Conservation (phyloP, 2,888 invertebrate genomes). For the Protonemura montana region DNA sequence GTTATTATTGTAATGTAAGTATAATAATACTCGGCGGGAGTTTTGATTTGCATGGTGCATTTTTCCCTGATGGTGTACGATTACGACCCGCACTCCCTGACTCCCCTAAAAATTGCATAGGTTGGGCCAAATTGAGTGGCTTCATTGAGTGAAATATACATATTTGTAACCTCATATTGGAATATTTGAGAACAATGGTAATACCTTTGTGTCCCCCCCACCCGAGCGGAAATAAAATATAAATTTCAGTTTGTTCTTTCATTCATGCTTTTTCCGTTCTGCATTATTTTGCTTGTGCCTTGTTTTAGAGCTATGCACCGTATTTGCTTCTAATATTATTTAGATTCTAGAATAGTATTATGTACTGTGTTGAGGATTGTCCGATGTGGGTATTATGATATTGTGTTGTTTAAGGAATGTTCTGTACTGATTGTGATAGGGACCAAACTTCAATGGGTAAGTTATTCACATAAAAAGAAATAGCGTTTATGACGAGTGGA, state of each 20-base stretch:
- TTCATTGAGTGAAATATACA: neutral
- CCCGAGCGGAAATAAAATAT: too few species aligned
- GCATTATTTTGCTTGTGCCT: constrained; percentile 21
- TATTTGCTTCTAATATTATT: neutral
- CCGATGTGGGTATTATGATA: neutral
- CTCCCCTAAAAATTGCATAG: neutral
- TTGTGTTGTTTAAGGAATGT: neutral
- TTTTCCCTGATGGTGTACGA: constrained; percentile 15
- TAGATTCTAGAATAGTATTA: constrained; percentile 1
- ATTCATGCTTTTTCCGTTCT: neutral
- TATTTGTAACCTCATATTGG: neutral
- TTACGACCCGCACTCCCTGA: neutral
- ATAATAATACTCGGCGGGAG: neutral
- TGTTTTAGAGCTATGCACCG: constrained; percentile 13
- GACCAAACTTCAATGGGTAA: neutral
- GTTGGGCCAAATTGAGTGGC: neutral
- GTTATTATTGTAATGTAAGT: constrained; percentile 32
- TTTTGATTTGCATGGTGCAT: constrained; percentile 31
- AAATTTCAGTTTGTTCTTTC: neutral
- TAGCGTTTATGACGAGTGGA: neutral
- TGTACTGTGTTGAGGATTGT: neutral
- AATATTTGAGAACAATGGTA: too few species aligned
- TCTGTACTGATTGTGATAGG: neutral
- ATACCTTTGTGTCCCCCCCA: too few species aligned
- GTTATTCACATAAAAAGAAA: neutral